Base-by-base conservation (phyloP, 2,888 invertebrate genomes). In the Melanostoma scalare region DNA sequence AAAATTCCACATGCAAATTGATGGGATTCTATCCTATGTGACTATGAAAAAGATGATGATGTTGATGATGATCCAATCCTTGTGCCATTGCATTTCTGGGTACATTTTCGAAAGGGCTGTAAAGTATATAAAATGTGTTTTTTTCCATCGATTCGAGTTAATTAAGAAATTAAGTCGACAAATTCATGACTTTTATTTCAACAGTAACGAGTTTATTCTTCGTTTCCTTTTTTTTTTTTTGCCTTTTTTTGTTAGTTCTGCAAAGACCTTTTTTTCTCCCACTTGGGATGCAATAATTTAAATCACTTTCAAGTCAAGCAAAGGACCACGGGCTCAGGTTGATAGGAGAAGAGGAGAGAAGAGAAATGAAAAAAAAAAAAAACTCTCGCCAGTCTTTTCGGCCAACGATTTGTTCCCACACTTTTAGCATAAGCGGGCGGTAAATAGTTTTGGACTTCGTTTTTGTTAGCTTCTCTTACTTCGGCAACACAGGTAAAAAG, bases 111-210 rank as follows among this genome's bases (percentile, higher is more conserved):
- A 31, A 20, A 20, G 20, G 53, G 60, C 46, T 55, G 55, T 79
- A 74, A 79, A 74, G 44, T 78, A 52, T 67, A 69, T 61, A 67
- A 79, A 84, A 79, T 75, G 79, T 61, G 52, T 74, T 53, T 50
- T 71, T 71, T 61, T 79, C 52, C 73, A 60, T 77, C 82, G 82
- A 77, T 36, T 78, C 65, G 82, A 86, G 86, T 87, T 87, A 87
- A 87, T 87, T 87, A 87, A 87, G 87, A 87, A 87, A 87, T 87
- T 87, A 86, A 87, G 78, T 87, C 85, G 80, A 84, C 87, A 87
- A 86, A 87, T 87, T 87, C 86, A 87, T 87, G 86, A 56, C 52
- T 76, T 85, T 85, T 63, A 68, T 61, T 72, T 80, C 72, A 72
- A 80, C 80, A 68, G 68, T 71, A 80, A 80, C 72, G 42, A 58